phyloP scores from a whole-genome alignment of 2,113 vertebrate species.

The Taxidea taxus region DNA sequence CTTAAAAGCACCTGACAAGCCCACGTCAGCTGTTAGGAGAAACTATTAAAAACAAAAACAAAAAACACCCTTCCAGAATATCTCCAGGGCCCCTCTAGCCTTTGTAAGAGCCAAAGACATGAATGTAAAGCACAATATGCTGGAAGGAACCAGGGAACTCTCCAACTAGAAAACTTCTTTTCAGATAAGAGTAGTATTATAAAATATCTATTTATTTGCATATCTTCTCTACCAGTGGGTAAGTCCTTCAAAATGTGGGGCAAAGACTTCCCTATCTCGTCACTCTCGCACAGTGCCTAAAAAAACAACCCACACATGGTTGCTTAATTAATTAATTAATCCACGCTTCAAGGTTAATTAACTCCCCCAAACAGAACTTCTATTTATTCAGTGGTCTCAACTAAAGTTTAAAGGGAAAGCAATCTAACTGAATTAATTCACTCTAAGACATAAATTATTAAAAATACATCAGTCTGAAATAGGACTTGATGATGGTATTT shows the following conservation, averaged over 20 bases:
- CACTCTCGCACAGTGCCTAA: neutral
- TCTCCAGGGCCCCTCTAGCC: neutral
- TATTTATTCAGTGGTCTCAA: slow-evolving; percentile 47
- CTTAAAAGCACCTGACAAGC: neutral
- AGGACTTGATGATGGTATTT: slow-evolving; percentile 15
- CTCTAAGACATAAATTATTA: slow-evolving; percentile 59
- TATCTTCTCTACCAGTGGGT: neutral
- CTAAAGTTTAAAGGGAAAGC: slow-evolving; percentile 33
- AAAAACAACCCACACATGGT: neutral
- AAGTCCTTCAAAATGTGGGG: neutral
- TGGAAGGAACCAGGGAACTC: neutral
- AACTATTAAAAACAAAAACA: neutral
- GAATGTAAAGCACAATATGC: neutral
- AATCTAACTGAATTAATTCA: slow-evolving; percentile 60
- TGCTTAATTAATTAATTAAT: slow-evolving; percentile 43
- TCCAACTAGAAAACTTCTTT: neutral
- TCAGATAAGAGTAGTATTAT: neutral
- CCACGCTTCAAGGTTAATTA: slow-evolving; percentile 49
- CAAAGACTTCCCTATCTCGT: neutral
- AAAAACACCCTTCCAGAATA: neutral
- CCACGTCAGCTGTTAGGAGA: neutral
- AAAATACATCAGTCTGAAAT: slow-evolving; percentile 47
- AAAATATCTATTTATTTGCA: neutral
- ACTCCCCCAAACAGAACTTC: slow-evolving; percentile 50
- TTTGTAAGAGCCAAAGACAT: neutral